Conservation (phyloP, 2,888 invertebrate genomes). For the Morinoia aosen region DNA sequence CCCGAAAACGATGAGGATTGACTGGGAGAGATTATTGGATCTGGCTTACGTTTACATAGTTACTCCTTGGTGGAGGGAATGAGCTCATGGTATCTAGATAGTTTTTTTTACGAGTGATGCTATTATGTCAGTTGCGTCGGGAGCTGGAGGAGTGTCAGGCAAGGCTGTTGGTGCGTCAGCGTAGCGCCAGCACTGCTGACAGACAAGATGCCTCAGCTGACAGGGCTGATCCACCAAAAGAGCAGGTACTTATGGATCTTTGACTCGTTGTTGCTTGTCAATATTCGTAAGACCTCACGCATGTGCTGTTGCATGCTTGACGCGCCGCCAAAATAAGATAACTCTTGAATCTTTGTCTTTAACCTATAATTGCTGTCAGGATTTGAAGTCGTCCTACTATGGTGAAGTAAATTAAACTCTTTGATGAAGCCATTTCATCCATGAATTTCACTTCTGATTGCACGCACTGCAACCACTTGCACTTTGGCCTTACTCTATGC, state of each 20-base stretch:
- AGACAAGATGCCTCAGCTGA: conserved; percentile 67
- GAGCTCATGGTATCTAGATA: too few relatives aligned
- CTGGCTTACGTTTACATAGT: too few relatives aligned
- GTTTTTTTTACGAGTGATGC: not conserved
- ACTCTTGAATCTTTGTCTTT: not conserved
- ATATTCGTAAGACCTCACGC: not conserved
- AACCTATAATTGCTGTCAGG: not conserved
- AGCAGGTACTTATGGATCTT: conserved; percentile 57
- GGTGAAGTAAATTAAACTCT: not conserved
- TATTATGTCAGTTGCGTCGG: conserved; percentile 29
- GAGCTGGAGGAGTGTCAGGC: conserved; percentile 68
- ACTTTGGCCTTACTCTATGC: not conserved
- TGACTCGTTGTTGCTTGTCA: not conserved
- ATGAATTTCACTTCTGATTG: not conserved
- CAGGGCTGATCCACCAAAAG: conserved; percentile 63
- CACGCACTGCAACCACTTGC: not conserved
- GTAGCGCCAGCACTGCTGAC: conserved; percentile 67
- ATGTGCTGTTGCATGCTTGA: not conserved
- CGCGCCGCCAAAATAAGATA: not conserved
- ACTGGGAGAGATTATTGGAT: too few relatives aligned
- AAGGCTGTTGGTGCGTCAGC: conserved; percentile 61
- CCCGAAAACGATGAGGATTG: too few relatives aligned
- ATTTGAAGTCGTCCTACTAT: not conserved
- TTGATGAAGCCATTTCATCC: not conserved
- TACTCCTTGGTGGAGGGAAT: too few relatives aligned